phyloP scores from a whole-genome alignment of 92 coral and sea anemone species.

The Blastomussa wellsi region DNA sequence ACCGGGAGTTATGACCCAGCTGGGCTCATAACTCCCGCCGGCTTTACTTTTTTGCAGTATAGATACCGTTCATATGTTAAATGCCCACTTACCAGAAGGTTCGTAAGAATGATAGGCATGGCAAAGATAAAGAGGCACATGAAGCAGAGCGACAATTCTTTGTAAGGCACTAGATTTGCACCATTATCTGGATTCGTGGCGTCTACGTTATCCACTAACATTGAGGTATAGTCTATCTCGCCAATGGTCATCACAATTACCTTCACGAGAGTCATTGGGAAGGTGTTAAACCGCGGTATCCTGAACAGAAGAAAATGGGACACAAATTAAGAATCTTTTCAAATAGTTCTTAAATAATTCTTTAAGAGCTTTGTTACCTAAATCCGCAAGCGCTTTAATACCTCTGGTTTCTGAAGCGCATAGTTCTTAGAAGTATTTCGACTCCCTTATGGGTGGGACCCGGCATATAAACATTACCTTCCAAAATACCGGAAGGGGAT shows the following conservation, averaged over 20 bases:
- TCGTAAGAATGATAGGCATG: constrained; percentile 83
- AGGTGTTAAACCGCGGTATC: constrained; percentile 66
- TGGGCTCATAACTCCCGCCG: too few relatives aligned
- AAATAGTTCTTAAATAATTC: not conserved
- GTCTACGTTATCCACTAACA: constrained; percentile 60
- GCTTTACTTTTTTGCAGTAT: not conserved
- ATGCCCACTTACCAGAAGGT: constrained; percentile 73
- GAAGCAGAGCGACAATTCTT: constrained; percentile 52
- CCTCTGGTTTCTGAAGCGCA: too few relatives aligned
- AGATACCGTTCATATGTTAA: not conserved
- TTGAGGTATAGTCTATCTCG: constrained; percentile 69
- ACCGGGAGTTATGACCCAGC: too few relatives aligned
- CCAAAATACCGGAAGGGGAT: too few relatives aligned
- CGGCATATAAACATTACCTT: too few relatives aligned
- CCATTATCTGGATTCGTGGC: constrained; percentile 29
- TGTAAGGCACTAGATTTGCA: constrained; percentile 72
- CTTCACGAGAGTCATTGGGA: constrained; percentile 57
- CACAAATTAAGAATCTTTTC: not conserved
- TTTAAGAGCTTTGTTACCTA: too few relatives aligned
- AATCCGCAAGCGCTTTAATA: too few relatives aligned
- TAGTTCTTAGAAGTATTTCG: too few relatives aligned
- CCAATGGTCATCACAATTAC: constrained; percentile 84
- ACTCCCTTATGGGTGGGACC: too few relatives aligned
- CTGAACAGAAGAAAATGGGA: constrained; percentile 34
- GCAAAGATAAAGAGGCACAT: constrained; percentile 67